Evolutionary conservation across 2,797 vertebrate genomes (phyloP), one percentile per base, ranked within the genome.

Genomic region (Hoplostethus mediterraneus): DNA sequence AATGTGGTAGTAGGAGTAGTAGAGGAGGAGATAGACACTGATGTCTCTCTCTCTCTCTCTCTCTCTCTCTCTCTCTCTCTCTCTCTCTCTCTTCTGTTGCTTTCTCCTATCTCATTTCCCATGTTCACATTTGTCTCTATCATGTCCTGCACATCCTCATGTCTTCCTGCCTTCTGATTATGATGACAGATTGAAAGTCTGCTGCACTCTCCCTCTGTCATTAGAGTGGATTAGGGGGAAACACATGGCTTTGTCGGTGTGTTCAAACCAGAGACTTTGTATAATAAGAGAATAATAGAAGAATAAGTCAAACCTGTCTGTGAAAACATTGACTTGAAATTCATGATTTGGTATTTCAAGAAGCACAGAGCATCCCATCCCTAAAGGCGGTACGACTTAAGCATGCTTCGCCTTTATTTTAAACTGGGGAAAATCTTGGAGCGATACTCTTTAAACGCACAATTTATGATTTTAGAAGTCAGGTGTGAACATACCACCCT

Each of bases 91-190:
- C 21, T 21, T 21, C 21, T 21, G 21, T 21, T 21, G 21, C 21
- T 21, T 21, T 21, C 21, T 21, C 21, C 21, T 21, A 21, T 21
- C 21, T 21, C 21, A 21, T 21, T 21, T 21, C 1, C 21, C 21
- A 21, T 21, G 21, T 21, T 21, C 21, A 21, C 21, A 12, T 44
- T 11, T 44, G 38, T 40, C 38, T 40, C 6, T 40, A 12, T 44
- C 42, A 44, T 4, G 11, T 44, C 12, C 36, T 65, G 30, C 21
- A n/a, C 49, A 25, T 52, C 38, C 17, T 48, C 28, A 5, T 54
- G 17, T 9, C 59, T 51, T 42, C 40, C 40, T 14, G 45, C 16
- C 16, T 48, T 36, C 85, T 68, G 71, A 44, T 52, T 54, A 28
- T 31, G 21, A 28, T 21, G 48, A 53, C 44, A 70, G 14, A 77